Evolutionary conservation across 2,888 invertebrate species (phyloP).

Genomic region (Andrena dorsata): DNA sequence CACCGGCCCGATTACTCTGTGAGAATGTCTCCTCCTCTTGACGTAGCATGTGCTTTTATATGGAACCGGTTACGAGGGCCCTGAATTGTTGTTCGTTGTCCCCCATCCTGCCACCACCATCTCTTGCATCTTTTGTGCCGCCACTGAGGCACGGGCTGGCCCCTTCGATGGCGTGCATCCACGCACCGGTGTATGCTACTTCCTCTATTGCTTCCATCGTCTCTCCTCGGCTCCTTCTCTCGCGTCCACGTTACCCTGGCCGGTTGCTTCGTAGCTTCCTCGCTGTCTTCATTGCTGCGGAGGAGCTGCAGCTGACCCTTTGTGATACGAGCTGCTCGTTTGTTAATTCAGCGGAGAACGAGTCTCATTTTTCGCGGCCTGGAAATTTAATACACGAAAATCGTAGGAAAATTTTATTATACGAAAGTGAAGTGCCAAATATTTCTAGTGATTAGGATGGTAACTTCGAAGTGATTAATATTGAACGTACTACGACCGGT

Average conservation of each 20-base stretch:
- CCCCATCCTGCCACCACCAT: slow-evolving; percentile 60
- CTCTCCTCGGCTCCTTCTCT: not conserved
- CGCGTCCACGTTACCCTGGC: no score
- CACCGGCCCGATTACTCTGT: slow-evolving; percentile 47
- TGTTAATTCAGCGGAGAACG: no score
- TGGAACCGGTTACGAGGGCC: slow-evolving; percentile 78
- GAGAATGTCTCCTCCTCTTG: slow-evolving; percentile 78
- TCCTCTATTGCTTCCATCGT: not conserved
- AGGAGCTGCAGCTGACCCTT: no score
- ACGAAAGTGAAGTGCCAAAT: no score
- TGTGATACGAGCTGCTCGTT: no score
- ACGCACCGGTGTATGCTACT: not conserved
- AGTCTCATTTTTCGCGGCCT: no score
- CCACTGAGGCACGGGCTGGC: slow-evolving; percentile 9
- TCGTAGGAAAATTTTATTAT: no score
- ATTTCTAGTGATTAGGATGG: no score
- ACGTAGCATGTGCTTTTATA: slow-evolving; percentile 81
- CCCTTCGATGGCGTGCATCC: slow-evolving; percentile 22
- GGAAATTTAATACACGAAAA: no score
- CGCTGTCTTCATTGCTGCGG: not conserved
- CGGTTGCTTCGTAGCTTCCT: no score
- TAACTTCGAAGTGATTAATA: no score
- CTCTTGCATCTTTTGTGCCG: slow-evolving; percentile 45
- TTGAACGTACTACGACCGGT: no score
- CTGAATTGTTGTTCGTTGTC: slow-evolving; percentile 80